Conservation (phyloP, 2,797 vertebrate genomes). For the Ptychadena robeensis region DNA sequence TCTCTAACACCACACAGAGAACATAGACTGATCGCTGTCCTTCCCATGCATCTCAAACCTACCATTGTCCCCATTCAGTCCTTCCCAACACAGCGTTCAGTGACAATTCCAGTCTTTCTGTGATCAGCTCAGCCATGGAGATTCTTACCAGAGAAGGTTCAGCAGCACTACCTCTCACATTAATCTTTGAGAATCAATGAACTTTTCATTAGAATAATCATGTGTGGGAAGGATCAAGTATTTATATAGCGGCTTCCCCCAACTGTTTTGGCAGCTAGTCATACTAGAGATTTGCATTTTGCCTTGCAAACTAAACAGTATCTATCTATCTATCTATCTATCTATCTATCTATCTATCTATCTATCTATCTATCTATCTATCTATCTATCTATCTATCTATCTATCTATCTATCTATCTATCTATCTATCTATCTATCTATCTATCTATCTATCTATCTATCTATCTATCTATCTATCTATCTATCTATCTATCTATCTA, state of each 20-base stretch:
- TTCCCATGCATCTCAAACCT: conserved; percentile 45
- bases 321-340: no score
- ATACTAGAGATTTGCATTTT: neutral
- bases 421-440: no score
- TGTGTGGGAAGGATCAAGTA: conserved; percentile 78
- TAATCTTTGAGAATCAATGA: conserved; percentile 85
- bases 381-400: no score
- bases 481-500: no score
- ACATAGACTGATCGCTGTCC: conserved; percentile 69
- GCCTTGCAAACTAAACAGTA: no score
- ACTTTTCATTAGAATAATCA: conserved; percentile 88
- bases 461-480: no score
- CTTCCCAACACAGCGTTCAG: conserved; percentile 10
- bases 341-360: no score
- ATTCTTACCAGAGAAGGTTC: conserved; percentile 72
- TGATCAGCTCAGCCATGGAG: conserved; percentile 74
- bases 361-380: no score
- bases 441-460: no score
- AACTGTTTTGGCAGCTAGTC: conserved; percentile 69
- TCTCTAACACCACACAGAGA: conserved; percentile 65
- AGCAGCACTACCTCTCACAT: conserved; percentile 81
- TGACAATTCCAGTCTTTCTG: conserved; percentile 46
- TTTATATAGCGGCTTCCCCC: conserved; percentile 74
- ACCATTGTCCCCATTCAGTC: conserved; percentile 51
- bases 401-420: no score